Conservation (phyloP, 2,888 invertebrate species). For the Ophion ventricosus region DNA sequence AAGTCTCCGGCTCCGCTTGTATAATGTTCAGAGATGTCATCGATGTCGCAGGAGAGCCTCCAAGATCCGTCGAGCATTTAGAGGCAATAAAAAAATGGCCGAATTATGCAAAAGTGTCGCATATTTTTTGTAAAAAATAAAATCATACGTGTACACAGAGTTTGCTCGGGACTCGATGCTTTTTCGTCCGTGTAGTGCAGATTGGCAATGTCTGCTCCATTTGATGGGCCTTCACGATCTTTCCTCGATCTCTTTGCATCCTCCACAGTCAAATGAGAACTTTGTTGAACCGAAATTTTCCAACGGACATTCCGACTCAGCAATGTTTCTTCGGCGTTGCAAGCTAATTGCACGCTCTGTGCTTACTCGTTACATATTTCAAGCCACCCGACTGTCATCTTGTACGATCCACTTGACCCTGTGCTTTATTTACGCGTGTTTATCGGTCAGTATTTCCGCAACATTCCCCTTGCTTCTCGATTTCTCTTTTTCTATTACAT, state of each 20-base stretch:
- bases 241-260: neutral
- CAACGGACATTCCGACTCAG: constrained; percentile 34
- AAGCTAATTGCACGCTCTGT: too few species aligned
- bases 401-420: too few species aligned
- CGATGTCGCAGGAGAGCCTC: neutral
- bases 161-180: neutral
- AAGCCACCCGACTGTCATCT: too few species aligned
- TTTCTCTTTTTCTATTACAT: too few species aligned
- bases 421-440: too few species aligned
- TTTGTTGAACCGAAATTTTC: neutral
- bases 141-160: neutral
- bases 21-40: constrained; percentile 4
- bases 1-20: neutral
- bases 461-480: too few species aligned
- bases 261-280: neutral
- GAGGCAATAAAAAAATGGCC: neutral
- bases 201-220: too few species aligned
- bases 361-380: too few species aligned
- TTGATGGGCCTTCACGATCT: too few species aligned
- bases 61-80: constrained; percentile 32
- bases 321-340: too few species aligned
- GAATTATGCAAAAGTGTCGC: neutral
- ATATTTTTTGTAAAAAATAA: neutral
- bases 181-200: too few species aligned
- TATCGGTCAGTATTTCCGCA: too few species aligned